A percentile compares a stretch with the other conserved stretches of the same genome.
phyloP scores from a whole-genome alignment of 1,140 invertebrate species.

The Drosophila lini region DNA sequence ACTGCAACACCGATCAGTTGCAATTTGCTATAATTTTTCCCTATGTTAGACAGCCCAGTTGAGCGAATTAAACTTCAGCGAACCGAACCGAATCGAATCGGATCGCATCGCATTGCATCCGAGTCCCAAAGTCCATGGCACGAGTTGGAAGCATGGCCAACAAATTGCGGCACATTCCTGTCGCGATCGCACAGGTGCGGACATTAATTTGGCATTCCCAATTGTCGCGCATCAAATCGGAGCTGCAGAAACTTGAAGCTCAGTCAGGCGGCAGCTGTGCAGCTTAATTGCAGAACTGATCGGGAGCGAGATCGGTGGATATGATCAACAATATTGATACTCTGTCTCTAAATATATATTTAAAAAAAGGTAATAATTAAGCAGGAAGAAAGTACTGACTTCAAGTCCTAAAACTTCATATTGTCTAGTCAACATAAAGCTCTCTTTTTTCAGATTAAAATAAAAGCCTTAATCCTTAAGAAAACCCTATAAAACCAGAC shows the following conservation, averaged over 20 bases:
- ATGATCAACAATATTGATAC: background rate
- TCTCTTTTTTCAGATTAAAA: too few relatives aligned
- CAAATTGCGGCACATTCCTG: constrained; percentile 51
- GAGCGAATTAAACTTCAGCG: background rate
- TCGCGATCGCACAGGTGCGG: constrained; percentile 31
- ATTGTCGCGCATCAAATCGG: constrained; percentile 44
- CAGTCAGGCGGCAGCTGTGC: constrained; percentile 42
- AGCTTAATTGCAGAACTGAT: constrained; percentile 40
- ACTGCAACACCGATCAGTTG: background rate
- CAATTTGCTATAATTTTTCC: background rate
- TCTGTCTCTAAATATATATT: too few relatives aligned
- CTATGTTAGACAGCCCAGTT: background rate
- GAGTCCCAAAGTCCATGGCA: constrained; percentile 15
- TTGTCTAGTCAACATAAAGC: background rate
- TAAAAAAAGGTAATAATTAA: background rate
- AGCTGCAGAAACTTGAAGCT: background rate
- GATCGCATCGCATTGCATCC: background rate
- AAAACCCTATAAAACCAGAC: background rate
- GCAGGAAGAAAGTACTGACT: background rate
- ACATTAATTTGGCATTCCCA: constrained; percentile 60
- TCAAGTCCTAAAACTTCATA: background rate
- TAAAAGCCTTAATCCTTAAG: background rate
- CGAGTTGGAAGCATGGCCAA: constrained; percentile 28
- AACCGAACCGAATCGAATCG: constrained; percentile 11
- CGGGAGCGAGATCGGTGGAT: background rate